Evolutionary conservation across 2,888 invertebrate species (phyloP), one percentile per base, ranked within the genome.

Genomic region (Tetheella fluctuosa): DNA sequence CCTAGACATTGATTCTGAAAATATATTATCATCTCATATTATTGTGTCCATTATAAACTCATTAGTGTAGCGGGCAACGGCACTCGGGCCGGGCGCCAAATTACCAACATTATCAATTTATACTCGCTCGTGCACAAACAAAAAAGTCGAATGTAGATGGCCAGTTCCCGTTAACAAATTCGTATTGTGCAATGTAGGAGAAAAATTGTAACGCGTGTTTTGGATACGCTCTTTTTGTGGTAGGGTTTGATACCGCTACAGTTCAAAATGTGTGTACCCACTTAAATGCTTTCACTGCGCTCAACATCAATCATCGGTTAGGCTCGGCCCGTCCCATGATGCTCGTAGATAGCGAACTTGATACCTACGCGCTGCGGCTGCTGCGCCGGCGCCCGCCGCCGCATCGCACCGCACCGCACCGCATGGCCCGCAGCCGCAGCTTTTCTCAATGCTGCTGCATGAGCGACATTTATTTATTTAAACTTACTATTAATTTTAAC

Each of bases 31-130:
- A 89, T 88, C 81, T 79, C 76, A 85, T 88, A 88, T 88, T 88
- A 91, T 90, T 87, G 82, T 85, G 85, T 86, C 88, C 91, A 93
- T 93, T 93, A 93, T 92, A 93, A 92, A 90, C 85, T 90, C 91
- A 92, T 93, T 92, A 92, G 91, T 87, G 86, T 88, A 87, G 86
- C 91, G 90, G 84, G 85, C 91, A 91, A 93, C 92, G 91, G 92
- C 89, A 91, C 89, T 91, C 85, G 85, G 76, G 73, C 77, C 84
- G 86, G 86, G 81, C 90, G 88, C 91, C 90, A 92, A 93, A 93
- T 93, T 92, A 93, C 92, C 90, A 86, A 86, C 91, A 93, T 92
- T 92, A 93, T 91, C 91, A 93, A 91, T 91, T 91, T 92, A 90
- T 89, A 86, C 87, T 83, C 78, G 85, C 84, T 82, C 84, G 87